Evolutionary conservation across 2,888 invertebrate genomes (phyloP).

Genomic region (Clunio marinus): DNA sequence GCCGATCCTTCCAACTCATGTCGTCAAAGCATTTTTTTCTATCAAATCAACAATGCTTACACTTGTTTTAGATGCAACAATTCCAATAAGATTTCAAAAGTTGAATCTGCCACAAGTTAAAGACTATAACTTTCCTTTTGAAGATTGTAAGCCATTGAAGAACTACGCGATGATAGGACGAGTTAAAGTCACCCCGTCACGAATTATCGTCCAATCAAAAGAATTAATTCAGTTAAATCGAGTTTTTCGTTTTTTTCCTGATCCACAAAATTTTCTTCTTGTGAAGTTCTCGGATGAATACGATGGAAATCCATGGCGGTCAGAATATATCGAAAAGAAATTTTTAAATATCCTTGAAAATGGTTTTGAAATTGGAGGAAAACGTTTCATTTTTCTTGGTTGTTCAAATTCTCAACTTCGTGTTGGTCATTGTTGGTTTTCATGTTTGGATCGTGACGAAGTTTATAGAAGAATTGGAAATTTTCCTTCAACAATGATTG

Average conservation of each 20-base stretch:
- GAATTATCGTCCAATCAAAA: background rate
- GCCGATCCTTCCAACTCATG: background rate
- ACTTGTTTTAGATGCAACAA: background rate
- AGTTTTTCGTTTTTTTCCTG: background rate
- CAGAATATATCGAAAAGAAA: background rate
- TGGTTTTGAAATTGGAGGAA: background rate
- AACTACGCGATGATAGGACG: slow-evolving; percentile 3
- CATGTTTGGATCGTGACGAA: background rate
- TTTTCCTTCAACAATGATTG: background rate
- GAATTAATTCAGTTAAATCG: background rate
- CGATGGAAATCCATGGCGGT: background rate
- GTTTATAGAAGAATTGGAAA: slow-evolving; percentile 8
- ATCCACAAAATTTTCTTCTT: background rate
- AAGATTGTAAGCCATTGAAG: background rate
- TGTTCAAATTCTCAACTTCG: slow-evolving; percentile 5
- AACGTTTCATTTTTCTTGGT: background rate
- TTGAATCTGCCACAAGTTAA: background rate
- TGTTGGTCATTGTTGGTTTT: slow-evolving; percentile 9
- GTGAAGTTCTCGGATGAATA: background rate
- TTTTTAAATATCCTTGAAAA: background rate
- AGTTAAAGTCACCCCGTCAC: background rate
- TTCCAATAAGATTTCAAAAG: background rate
- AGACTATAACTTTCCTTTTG: background rate
- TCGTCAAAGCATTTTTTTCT: background rate
- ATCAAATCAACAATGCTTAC: background rate